phyloP scores from a whole-genome alignment of 2,113 vertebrate species.

The Lamprologus speciosus region DNA sequence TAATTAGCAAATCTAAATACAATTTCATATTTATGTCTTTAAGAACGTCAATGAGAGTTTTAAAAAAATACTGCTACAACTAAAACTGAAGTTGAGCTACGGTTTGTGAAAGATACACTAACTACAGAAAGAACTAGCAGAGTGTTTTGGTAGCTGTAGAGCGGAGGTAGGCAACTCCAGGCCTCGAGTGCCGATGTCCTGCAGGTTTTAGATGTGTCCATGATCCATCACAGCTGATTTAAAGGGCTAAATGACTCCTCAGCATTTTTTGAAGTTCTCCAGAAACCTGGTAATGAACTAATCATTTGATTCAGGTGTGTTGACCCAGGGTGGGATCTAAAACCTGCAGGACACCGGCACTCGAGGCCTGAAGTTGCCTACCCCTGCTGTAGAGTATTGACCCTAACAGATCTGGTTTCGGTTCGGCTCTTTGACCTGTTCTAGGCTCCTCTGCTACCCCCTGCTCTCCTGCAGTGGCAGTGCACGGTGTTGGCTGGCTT shows the following conservation, averaged over 20 bases:
- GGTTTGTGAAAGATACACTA: background rate
- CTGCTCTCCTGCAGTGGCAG: background rate
- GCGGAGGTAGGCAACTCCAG: background rate
- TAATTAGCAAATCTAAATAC: background rate
- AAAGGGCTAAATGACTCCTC: background rate
- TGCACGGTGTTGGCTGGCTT: background rate
- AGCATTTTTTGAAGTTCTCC: background rate
- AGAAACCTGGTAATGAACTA: background rate
- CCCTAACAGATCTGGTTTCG: background rate
- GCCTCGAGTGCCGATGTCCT: accelerated
- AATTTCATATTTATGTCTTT: background rate
- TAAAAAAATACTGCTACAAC: background rate
- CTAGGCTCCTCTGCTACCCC: background rate
- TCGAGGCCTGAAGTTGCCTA: background rate
- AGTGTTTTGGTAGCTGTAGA: background rate
- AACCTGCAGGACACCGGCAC: background rate
- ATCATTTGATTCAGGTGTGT: background rate
- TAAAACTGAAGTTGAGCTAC: background rate
- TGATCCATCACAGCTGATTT: background rate
- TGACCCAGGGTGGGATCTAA: background rate
- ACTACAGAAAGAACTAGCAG: background rate
- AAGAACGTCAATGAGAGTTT: background rate
- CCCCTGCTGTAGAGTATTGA: background rate
- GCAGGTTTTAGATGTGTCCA: accelerated
- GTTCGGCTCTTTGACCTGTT: background rate